Evolutionary conservation across 2,888 invertebrate genomes (phyloP), one percentile per base, ranked within the genome.

Genomic region (Drosophila aldrichi): DNA sequence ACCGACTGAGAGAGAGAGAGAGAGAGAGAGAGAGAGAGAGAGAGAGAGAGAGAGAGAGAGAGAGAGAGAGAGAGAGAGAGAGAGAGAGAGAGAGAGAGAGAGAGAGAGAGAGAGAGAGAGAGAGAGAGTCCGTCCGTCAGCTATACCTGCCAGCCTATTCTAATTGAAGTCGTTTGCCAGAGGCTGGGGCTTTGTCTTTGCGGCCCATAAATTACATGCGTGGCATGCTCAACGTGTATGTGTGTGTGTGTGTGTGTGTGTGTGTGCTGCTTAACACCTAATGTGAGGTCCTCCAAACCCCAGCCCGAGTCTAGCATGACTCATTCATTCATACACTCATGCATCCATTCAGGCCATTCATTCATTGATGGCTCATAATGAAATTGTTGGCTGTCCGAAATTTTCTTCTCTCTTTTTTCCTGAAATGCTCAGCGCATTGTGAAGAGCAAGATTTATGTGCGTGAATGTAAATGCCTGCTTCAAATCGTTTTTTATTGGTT

Each of bases 401-500:
- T 63, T 41, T 51, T 81, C 74, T 51, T 57, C 12, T 36, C 14
- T 36, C n/a, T 43, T 43, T 54, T 64, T 14, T 6, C 70, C 59
- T 60, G 56, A 22, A 34, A 60, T 52, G 41, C 34, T 14, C 14
- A 38, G 68, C 73, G 56, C 73, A 68, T 86, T 84, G 79, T 76
- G 54, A 60, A 43, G 3, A 36, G 8, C 34, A 69, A 88, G 88
- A 88, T 88, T 88, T 88, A 88, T 88, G 87, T 85, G 57, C 73
- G 74, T 88, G 83, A 85, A 89, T 89, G 81, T 88, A 81, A 88
- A 87, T 87, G 88, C 79, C 80, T 80, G 79, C 74, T 65, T 83
- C 70, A 87, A 89, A 82, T 87, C 83, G 64, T 76, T 83, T 79
- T 89, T 83, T 78, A 81, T 81, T 85, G 74, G 75, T 36, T 36